phyloP scores from a whole-genome alignment of 1,140 invertebrate species.

The Delia radicum region DNA sequence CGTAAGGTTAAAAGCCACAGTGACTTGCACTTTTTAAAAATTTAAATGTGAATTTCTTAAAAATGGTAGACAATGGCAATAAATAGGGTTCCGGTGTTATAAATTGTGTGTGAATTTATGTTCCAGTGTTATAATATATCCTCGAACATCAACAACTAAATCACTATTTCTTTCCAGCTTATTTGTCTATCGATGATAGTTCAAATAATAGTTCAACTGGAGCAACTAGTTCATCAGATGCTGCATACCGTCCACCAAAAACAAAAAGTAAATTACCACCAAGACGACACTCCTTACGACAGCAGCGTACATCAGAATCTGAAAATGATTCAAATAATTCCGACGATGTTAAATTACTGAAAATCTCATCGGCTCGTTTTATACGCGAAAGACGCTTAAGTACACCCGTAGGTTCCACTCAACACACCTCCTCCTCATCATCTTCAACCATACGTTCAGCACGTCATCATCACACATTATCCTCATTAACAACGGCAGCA shows the following conservation, averaged over 20 bases:
- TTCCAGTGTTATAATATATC: no score
- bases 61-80: no score
- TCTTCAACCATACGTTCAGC: background rate
- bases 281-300: background rate
- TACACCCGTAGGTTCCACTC: background rate
- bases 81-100: no score
- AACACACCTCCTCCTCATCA: background rate
- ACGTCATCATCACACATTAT: no score
- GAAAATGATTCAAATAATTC: constrained; percentile 13
- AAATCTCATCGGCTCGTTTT: background rate
- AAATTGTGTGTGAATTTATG: no score
- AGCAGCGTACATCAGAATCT: constrained; percentile 11
- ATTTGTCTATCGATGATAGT: constrained; percentile 8
- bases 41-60: no score
- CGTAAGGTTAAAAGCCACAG: no score
- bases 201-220: background rate
- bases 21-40: no score
- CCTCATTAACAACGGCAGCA: background rate
- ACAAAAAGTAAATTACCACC: background rate
- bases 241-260: background rate
- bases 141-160: no score
- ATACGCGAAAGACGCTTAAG: background rate
- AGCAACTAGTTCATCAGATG: background rate
- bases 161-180: constrained; percentile 7
- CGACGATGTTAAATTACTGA: background rate